Base-by-base conservation (phyloP, 2,888 invertebrate genomes). In the Spilarctia lutea region DNA sequence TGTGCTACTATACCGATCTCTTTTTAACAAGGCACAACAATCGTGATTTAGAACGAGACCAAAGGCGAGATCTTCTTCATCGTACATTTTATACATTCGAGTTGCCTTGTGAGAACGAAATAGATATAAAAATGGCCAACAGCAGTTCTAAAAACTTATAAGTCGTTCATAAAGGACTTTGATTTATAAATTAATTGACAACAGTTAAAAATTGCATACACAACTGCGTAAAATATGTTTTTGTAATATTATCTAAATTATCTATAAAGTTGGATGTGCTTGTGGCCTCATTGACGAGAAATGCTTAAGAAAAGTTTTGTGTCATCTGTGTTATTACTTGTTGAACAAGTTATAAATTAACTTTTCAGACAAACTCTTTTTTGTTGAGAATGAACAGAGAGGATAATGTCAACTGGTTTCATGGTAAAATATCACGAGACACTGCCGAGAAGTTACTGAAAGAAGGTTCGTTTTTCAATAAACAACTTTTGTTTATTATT, bases 381-480 rank as follows among this genome's bases (percentile, higher is more conserved):
- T 94, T 96, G 87, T 94, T 96, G 93, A 96, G 96, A 93, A 97
- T 97, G 97, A 97, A 96, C 94, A 96, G 97, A 90, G 97, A 97
- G 91, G 97, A 97, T 91, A 97, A 97, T 91, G 96, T 98, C 88
- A 97, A 97, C 91, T 98, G 98, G 98, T 98, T 97, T 94, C 98
- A 98, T 96, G 98, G 97, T 85, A 97, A 97, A 96, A 97, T 97
- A 90, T 97, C 97, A 78, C 96, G 97, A 90, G 97, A 97, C 91
- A 96, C 96, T 82, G 98, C 98, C 69, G 98, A 97, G 94, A 96
- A 96, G 90, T 94, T 98, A 76, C 93, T 98, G 72, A 96, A 96
- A 90, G 96, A 97, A 96, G 97, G 98, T 97, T 83, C 74, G 90
- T 89, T 77, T 24, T 70, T 77, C 63, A 71, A 69, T 74, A 77